These are phyloP conservation scores for Zingel zingel DNA, from an alignment of 2,113 vertebrate genomes.

Conservation along the genomic window DNA sequence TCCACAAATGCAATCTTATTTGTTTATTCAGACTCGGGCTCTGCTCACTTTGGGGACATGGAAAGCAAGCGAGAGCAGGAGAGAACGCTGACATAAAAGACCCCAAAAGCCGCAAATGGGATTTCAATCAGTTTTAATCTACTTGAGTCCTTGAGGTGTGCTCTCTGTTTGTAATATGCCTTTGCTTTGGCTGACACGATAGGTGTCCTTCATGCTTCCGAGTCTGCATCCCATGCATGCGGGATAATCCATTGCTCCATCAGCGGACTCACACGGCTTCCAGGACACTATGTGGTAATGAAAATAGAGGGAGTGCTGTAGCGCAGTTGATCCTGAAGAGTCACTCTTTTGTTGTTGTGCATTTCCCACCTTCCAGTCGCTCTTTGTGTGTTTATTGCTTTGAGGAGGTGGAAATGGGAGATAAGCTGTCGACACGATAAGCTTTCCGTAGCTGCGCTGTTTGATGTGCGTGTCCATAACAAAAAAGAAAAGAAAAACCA, in stretches of 20 bases:
- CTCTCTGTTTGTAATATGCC: constrained; percentile 67
- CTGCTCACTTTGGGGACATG: constrained; percentile 43
- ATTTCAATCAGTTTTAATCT: constrained; percentile 86
- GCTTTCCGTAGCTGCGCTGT: constrained; percentile 6
- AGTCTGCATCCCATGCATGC: constrained; percentile 53
- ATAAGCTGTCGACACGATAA: constrained; percentile 59
- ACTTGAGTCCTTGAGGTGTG: constrained; percentile 75
- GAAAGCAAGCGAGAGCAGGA: constrained; percentile 26
- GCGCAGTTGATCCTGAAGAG: constrained; percentile 39
- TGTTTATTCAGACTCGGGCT: constrained; percentile 56
- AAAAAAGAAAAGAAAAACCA: constrained; percentile 32
- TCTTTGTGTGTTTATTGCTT: constrained; percentile 54
- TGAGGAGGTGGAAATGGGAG: constrained; percentile 57
- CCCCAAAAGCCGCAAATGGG: constrained; percentile 77
- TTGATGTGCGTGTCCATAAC: constrained; percentile 5
- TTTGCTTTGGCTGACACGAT: constrained; percentile 61
- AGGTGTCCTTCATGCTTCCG: constrained; percentile 77
- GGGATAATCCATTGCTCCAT: constrained; percentile 72
- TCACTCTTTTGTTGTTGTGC: constrained; percentile 46
- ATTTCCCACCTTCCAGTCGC: constrained; percentile 26
- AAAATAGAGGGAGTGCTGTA: constrained; percentile 38
- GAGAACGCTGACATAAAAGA: constrained; percentile 46
- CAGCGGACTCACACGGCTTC: constrained; percentile 30
- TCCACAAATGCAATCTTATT: constrained; percentile 59
- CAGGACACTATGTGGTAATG: constrained; percentile 33